Base-by-base conservation (phyloP, 2,888 invertebrate genomes). In the Stenchaetothrips biformis region DNA sequence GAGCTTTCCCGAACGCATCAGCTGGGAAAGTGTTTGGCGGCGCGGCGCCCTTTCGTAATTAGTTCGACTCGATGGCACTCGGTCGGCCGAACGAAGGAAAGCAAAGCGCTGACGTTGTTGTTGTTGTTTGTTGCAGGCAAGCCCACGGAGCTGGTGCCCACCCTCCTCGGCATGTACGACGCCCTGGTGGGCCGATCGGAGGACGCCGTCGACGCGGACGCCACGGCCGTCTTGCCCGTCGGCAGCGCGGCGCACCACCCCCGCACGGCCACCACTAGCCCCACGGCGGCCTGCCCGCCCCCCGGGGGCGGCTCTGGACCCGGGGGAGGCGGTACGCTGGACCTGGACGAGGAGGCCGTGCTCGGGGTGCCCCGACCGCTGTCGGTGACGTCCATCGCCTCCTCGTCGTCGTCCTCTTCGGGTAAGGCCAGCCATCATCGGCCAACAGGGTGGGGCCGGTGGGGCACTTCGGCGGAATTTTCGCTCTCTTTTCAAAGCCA, bases 151-250 rank as follows among this genome's bases (percentile, higher is more conserved):
- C 89, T 96, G 87, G 92, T 94, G 86, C 95, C 95, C 82, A 93
- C 94, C 83, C 90, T 96, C 82, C 91, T 96, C 88, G 94, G 94
- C 83, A 93, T 95, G 88, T 95, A 95, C 87, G 96, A 96, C 89
- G 93, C 93, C 83, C 89, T 95, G 83, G 89, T 88, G 77, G 87
- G 87, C 78, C 86, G 87, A 62, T 62, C 82, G 67, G 59, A 77
- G 37, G 78, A 48, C 47, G 74, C 78, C 77, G 74, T 49, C 21
- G 49, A 80, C 25, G 74, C 48, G 67, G 77, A 78, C 48, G 59
- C 79, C 37, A 62, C 74, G 74, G 48, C 49, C 53, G 79, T 47
- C 48, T 7, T 77, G 80, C 27, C 80, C 77, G 59, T 48, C 77
- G 21, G 48, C 81, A 18, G 81, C 82, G 48, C 80, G 81, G 48